phyloP scores from a whole-genome alignment of 2,797 vertebrate genomes.

The Pogonophryne albipinna region DNA sequence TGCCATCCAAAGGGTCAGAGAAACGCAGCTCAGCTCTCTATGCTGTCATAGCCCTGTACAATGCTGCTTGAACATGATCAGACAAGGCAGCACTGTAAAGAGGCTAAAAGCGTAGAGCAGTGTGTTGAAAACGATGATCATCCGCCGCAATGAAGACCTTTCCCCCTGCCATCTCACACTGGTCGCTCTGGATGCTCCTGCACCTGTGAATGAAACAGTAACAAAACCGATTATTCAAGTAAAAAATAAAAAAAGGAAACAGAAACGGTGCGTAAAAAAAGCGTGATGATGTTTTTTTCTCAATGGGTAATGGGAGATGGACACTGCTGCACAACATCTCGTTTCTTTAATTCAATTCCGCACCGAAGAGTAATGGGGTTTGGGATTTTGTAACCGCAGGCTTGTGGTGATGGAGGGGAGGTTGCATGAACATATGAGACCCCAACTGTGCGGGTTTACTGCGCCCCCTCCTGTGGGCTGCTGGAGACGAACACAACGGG shows the following conservation, averaged over 20 bases:
- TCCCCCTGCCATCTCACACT: conserved; percentile 26
- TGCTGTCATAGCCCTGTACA: conserved; percentile 91
- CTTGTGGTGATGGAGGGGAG: conserved; percentile 56
- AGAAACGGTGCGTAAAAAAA: not conserved
- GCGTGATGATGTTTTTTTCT: not conserved
- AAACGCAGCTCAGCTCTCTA: conserved; percentile 75
- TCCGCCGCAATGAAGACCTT: conserved; percentile 54
- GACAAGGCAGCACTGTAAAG: conserved; percentile 91
- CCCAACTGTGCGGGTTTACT: conserved; percentile 64
- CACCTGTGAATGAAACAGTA: conserved; percentile 65
- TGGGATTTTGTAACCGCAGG: conserved; percentile 53
- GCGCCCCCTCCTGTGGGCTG: conserved; percentile 76
- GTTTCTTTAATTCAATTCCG: conserved; percentile 40
- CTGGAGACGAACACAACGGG: conserved; percentile 24
- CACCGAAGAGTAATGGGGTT: conserved; percentile 47
- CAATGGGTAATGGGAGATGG: conserved; percentile 8
- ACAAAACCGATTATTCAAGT: conserved; percentile 34
- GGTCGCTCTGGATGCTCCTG: conserved; percentile 38
- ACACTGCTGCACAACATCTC: conserved; percentile 22
- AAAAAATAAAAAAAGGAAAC: not conserved
- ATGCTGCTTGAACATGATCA: conserved; percentile 89
- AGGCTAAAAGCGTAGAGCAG: conserved; percentile 88
- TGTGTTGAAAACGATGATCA: conserved; percentile 29
- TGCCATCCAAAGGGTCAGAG: conserved; percentile 57
- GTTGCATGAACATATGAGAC: conserved; percentile 59